phyloP scores from a whole-genome alignment of 2,797 vertebrate genomes.

The Phoeniculus purpureus region DNA sequence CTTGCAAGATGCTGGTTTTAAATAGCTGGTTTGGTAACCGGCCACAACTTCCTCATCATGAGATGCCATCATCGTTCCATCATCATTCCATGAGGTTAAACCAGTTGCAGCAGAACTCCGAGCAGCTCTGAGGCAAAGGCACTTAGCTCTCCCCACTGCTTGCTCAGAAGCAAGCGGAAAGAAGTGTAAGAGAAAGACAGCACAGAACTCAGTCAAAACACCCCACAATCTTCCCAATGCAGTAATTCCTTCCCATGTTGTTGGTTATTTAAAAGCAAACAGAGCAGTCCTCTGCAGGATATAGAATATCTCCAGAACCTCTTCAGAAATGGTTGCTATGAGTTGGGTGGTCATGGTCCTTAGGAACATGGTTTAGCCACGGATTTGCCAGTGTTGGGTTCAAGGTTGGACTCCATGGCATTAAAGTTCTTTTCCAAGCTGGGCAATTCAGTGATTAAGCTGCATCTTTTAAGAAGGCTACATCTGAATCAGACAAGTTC shows the following conservation, averaged over 20 bases:
- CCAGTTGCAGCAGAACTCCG: neutral
- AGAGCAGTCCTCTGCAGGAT: neutral
- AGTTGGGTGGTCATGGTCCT: neutral
- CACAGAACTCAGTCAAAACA: neutral
- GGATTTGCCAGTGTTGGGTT: no score
- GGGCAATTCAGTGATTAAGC: neutral
- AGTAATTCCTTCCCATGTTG: neutral
- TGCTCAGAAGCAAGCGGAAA: neutral
- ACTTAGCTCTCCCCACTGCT: neutral
- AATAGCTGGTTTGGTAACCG: neutral
- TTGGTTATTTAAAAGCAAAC: neutral
- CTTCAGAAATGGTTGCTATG: neutral
- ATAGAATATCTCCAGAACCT: neutral
- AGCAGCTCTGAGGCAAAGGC: neutral
- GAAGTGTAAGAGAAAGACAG: neutral
- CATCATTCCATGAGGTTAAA: neutral
- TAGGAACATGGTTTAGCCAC: no score
- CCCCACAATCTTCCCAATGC: neutral
- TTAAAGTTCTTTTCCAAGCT: no score
- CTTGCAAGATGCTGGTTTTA: slow-evolving; percentile 4
- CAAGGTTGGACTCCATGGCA: no score
- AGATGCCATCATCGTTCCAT: neutral
- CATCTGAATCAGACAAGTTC: neutral
- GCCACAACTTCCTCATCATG: neutral
- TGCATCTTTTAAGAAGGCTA: neutral